Evolutionary conservation across 2,888 invertebrate genomes (phyloP).

Genomic region (Caenorhabditis auriculariae): DNA sequence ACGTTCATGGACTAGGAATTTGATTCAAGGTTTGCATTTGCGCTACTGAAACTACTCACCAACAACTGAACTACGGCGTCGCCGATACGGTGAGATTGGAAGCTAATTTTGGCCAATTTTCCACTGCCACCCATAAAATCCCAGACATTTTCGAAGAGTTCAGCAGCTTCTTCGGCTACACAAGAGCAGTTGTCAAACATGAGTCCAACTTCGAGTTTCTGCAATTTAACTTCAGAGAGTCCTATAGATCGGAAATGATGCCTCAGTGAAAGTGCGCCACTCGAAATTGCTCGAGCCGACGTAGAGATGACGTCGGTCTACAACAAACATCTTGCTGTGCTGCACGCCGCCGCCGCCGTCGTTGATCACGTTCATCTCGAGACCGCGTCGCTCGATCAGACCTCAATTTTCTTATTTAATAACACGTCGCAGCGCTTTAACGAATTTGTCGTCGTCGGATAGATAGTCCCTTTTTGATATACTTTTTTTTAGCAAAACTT

Average conservation of each 20-base stretch:
- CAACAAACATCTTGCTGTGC: constrained; percentile 23
- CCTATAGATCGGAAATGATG: background rate
- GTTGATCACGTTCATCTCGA: constrained; percentile 25
- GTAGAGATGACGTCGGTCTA: constrained; percentile 21
- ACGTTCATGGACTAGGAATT: no score
- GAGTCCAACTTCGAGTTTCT: constrained; percentile 28
- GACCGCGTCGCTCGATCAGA: constrained; percentile 13
- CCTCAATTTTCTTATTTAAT: constrained; percentile 7
- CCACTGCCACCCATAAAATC: constrained; percentile 14
- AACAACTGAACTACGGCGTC: constrained; percentile 20
- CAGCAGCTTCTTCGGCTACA: constrained; percentile 15
- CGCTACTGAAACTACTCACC: no score
- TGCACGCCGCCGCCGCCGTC: constrained; percentile 28
- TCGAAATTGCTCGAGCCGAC: constrained; percentile 28
- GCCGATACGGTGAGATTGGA: constrained; percentile 10
- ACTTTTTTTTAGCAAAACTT: no score
- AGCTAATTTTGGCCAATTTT: constrained; percentile 11
- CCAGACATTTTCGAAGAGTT: constrained; percentile 17
- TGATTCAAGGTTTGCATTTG: no score
- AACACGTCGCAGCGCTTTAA: no score
- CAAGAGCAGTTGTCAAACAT: constrained; percentile 23
- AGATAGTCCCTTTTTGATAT: no score
- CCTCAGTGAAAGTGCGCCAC: constrained; percentile 28
- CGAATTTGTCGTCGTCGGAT: no score
- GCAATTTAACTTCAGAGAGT: background rate